Percentiles rank a stretch among this genome's conserved stretches.
These are phyloP conservation scores for Muscicapa comitata DNA, from an alignment of 2,797 vertebrate genomes.

Conservation along the genomic window DNA sequence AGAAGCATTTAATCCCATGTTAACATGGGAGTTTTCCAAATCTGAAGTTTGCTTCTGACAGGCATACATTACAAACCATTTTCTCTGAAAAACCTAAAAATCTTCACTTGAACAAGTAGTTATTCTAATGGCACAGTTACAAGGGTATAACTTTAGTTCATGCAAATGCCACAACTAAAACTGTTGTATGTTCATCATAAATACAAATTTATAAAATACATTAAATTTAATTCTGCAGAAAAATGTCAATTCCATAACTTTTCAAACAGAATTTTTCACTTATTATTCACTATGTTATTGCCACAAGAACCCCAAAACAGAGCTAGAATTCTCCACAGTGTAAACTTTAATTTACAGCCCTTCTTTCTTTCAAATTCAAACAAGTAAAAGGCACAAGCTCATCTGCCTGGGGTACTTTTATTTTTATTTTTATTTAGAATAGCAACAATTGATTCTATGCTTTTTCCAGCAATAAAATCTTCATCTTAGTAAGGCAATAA, in stretches of 20 bases:
- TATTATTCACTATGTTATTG: not conserved
- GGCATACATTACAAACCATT: not conserved
- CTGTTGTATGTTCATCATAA: not conserved
- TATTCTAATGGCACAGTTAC: not conserved
- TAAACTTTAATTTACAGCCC: not conserved
- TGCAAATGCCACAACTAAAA: not conserved
- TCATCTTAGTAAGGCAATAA: not conserved
- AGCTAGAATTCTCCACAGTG: not conserved
- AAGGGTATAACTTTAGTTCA: not conserved
- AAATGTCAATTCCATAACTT: not conserved
- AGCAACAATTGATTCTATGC: not conserved
- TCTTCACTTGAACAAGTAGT: not conserved
- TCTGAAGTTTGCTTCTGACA: not conserved
- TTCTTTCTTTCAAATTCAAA: not conserved
- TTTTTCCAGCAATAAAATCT: not conserved
- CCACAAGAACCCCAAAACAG: not conserved
- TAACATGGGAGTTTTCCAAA: not conserved
- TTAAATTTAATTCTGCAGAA: not conserved
- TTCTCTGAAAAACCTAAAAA: not conserved
- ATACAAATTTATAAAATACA: not conserved
- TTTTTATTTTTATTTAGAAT: not conserved
- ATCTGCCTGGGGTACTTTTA: not conserved
- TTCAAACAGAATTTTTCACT: not conserved
- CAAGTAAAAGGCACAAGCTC: not conserved
- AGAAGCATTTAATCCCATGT: not conserved